phyloP scores from a whole-genome alignment of 2,113 vertebrate genomes.

The Paralichthys olivaceus region DNA sequence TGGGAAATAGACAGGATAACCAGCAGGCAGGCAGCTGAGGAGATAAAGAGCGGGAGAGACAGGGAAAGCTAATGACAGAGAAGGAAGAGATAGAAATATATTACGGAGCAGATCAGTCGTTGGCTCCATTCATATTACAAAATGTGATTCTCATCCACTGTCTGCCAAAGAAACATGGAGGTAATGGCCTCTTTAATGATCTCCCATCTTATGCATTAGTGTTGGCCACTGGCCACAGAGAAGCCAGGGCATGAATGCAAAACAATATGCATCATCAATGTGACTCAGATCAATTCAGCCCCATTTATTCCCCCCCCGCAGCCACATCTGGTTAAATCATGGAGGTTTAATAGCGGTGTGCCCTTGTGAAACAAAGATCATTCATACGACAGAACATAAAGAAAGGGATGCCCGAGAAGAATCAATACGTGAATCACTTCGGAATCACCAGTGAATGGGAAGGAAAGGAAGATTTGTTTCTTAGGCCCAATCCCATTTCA shows the following conservation, averaged over 20 bases:
- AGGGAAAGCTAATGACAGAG: constrained; percentile 2
- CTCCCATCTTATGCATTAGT: constrained; percentile 16
- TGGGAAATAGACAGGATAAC: constrained; percentile 23
- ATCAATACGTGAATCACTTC: neutral
- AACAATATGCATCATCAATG: constrained; percentile 5
- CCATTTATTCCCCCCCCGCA: neutral
- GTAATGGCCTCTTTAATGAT: constrained; percentile 28
- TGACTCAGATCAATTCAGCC: neutral
- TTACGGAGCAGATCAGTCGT: constrained; percentile 4
- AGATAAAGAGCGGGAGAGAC: constrained; percentile 23
- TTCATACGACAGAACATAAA: neutral
- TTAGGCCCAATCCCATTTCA: too few species aligned
- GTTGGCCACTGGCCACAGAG: constrained; percentile 14
- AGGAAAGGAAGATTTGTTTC: neutral
- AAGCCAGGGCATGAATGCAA: neutral
- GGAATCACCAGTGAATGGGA: neutral
- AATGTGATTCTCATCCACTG: constrained; percentile 27
- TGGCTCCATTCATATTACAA: constrained; percentile 10
- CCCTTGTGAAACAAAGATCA: neutral
- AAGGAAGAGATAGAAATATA: constrained; percentile 4
- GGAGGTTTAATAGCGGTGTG: neutral
- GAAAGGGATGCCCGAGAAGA: neutral
- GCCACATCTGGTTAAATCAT: neutral
- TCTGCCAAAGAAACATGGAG: constrained; percentile 3
- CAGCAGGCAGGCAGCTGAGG: constrained; percentile 1